Percentiles rank a stretch among this genome's conserved stretches.
Conservation (phyloP, 64 coral and sea anemone genomes). For the Orbicella faveolata region DNA sequence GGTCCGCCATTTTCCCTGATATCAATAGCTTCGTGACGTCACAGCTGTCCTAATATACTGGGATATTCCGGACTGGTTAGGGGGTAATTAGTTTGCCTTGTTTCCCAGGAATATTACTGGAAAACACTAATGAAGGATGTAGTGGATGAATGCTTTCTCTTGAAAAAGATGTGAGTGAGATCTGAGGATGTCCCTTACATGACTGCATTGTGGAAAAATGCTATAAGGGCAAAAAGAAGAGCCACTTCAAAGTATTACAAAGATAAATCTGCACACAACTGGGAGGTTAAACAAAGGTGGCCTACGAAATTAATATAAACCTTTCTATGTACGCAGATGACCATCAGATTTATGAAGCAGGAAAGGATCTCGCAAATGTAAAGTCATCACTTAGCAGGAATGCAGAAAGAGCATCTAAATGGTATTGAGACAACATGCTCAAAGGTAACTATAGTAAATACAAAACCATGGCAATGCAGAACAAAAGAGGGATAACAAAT, state of each 20-base stretch:
- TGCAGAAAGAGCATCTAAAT: constrained; percentile 1
- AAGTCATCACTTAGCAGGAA: neutral
- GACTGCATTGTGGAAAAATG: neutral
- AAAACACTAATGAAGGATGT: neutral
- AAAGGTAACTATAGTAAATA: neutral
- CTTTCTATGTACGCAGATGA: neutral
- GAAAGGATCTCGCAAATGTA: neutral
- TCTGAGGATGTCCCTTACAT: constrained; percentile 12
- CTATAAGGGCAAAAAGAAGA: no score
- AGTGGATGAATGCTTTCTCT: constrained; percentile 9
- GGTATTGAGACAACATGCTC: constrained; percentile 8
- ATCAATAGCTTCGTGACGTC: no score
- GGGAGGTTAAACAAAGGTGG: no score
- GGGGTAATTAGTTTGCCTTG: no score
- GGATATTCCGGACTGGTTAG: no score
- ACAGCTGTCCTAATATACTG: no score
- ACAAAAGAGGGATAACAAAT: neutral
- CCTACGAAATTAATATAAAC: neutral
- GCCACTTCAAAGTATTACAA: no score
- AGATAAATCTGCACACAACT: no score
- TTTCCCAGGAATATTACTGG: neutral
- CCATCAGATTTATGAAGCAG: neutral
- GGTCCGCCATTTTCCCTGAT: no score
- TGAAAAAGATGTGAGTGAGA: neutral
- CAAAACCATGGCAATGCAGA: neutral